Evolutionary conservation across 2,888 invertebrate species (phyloP).

Genomic region (Baronia brevicornis): DNA sequence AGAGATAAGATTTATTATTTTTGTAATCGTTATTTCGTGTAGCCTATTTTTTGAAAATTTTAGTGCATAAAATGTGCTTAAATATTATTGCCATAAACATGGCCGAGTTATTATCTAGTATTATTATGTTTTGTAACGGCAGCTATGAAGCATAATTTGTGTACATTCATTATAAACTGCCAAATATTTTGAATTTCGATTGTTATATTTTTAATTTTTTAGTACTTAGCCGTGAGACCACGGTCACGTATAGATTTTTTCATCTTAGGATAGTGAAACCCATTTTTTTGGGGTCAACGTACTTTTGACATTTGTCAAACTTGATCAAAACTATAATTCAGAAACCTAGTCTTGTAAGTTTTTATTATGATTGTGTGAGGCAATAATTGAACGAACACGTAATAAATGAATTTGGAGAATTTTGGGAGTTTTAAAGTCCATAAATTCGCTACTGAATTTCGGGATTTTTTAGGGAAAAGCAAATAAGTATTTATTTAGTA

Average conservation of each 20-base stretch:
- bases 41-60: slow-evolving; percentile 52
- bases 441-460: slow-evolving; percentile 9
- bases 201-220: slow-evolving; percentile 30
- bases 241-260: too few species aligned
- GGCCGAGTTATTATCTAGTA: slow-evolving; percentile 34
- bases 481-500: slow-evolving; percentile 2
- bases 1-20: slow-evolving; percentile 45
- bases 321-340: slow-evolving; percentile 24
- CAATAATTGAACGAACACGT: too few species aligned
- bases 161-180: slow-evolving; percentile 29
- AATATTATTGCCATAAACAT: slow-evolving; percentile 23
- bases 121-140: slow-evolving; percentile 32
- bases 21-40: slow-evolving; percentile 53
- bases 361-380: slow-evolving; percentile 25
- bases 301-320: slow-evolving; percentile 32
- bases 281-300: slow-evolving; percentile 29
- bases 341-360: slow-evolving; percentile 27
- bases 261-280: slow-evolving; percentile 20
- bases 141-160: slow-evolving; percentile 26
- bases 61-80: slow-evolving; percentile 45
- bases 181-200: slow-evolving; percentile 30
- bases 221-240: slow-evolving; percentile 33
- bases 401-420: slow-evolving; percentile 22
- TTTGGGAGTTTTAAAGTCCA: slow-evolving; percentile 13
- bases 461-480: too few species aligned